phyloP scores from a whole-genome alignment of 2,797 vertebrate species.

The Halcyon chelicuti region DNA sequence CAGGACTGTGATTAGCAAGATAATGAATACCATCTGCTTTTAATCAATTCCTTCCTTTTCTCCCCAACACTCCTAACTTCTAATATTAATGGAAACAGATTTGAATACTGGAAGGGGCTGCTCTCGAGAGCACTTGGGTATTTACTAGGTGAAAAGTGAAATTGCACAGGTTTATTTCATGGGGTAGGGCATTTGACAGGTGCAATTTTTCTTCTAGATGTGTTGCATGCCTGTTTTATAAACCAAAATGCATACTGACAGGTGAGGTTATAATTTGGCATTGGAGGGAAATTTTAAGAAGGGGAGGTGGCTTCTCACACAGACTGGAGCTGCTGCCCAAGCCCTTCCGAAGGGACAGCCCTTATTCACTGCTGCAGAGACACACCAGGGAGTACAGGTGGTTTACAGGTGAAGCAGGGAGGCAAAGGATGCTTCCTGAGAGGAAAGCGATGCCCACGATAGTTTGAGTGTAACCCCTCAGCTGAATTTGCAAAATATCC shows the following conservation, averaged over 20 bases:
- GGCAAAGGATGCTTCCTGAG: not conserved
- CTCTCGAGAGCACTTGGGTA: conserved; percentile 80
- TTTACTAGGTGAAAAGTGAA: conserved; percentile 86
- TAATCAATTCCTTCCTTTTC: conserved; percentile 83
- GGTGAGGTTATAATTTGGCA: conserved; percentile 64
- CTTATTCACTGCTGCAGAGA: not conserved
- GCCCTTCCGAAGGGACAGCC: not conserved
- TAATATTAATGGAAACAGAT: conserved; percentile 84
- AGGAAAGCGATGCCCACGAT: not conserved
- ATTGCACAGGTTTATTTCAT: conserved; percentile 79
- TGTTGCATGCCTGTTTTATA: conserved; percentile 79
- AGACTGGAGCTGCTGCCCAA: not conserved
- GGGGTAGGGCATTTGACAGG: conserved; percentile 81
- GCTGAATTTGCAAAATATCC: not conserved
- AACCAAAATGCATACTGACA: conserved; percentile 74
- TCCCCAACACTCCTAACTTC: conserved; percentile 76
- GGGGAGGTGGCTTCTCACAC: not conserved
- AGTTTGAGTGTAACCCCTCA: not conserved
- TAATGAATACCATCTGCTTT: conserved; percentile 83
- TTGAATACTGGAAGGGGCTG: conserved; percentile 78
- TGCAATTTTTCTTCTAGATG: conserved; percentile 82
- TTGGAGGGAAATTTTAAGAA: conserved; percentile 37
- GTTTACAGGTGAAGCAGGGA: not conserved
- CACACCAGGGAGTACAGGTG: not conserved
- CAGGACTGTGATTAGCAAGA: conserved; percentile 80